Evolutionary conservation across 2,113 vertebrate species (phyloP).

Genomic region (Drymodes brunneopygia): DNA sequence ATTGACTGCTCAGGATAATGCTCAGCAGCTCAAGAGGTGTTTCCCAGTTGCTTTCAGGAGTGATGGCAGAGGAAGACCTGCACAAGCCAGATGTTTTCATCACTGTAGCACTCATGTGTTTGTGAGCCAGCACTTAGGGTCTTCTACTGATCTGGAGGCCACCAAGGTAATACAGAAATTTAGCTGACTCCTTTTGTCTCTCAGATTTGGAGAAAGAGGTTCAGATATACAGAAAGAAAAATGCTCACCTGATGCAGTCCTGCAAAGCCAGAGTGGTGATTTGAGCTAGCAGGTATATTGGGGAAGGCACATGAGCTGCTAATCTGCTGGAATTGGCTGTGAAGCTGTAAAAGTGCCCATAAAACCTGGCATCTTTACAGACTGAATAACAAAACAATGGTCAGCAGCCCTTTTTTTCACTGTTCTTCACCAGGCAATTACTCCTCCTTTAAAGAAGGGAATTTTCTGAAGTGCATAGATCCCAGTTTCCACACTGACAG

Average conservation of each 20-base stretch:
- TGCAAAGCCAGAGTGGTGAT: not conserved
- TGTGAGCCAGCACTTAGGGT: not conserved
- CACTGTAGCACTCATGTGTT: not conserved
- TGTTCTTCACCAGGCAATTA: not conserved
- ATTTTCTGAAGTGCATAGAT: not conserved
- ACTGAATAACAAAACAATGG: not conserved
- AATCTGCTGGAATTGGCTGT: not conserved
- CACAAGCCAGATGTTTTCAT: not conserved
- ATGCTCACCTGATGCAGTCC: not conserved
- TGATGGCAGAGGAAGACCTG: not conserved
- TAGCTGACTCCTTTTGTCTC: not conserved
- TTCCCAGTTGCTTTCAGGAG: not conserved
- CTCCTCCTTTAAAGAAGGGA: not conserved
- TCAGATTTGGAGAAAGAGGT: not conserved
- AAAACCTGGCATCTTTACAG: not conserved
- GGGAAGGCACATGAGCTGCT: not conserved
- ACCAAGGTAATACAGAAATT: not conserved
- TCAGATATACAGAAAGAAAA: not conserved
- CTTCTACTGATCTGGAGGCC: not conserved
- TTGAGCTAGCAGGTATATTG: not conserved
- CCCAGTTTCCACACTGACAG: not conserved
- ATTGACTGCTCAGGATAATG: rapidly evolving
- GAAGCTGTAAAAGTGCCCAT: not conserved
- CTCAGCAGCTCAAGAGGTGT: not conserved
- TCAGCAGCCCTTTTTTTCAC: not conserved